Conservation (phyloP, 2,797 vertebrate species). For the Eulemur mongoz region DNA sequence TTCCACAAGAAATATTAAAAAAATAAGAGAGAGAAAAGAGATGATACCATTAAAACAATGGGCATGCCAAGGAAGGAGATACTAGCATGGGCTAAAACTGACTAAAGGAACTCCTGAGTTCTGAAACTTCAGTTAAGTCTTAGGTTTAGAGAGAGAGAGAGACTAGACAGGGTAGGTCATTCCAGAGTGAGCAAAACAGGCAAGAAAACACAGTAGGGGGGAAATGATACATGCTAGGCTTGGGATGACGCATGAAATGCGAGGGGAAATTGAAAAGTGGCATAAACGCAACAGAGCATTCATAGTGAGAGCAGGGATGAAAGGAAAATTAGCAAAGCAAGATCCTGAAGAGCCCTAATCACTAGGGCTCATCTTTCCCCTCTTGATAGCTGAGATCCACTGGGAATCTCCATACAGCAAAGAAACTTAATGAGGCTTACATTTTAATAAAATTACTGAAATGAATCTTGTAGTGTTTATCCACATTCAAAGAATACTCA, state of each 20-base stretch:
- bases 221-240: not conserved
- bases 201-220: not conserved
- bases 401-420: not conserved
- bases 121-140: not conserved
- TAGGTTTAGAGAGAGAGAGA: not conserved
- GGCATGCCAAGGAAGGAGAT: not conserved
- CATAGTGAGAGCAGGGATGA: not conserved
- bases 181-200: not conserved
- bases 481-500: not conserved
- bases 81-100: not conserved
- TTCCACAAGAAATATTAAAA: not conserved
- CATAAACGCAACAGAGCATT: not conserved
- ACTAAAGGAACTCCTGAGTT: not conserved
- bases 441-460: slow-evolving; percentile 8
- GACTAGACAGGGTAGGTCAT: not conserved
- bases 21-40: not conserved
- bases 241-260: not conserved
- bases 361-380: not conserved
- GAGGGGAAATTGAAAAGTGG: not conserved
- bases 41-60: not conserved
- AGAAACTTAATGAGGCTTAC: not conserved
- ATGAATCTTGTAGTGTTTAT: not conserved
- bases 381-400: not conserved
- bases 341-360: not conserved
- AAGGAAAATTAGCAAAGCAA: not conserved